Base-by-base conservation (phyloP, 2,888 invertebrate genomes). In the Dicyrtoma fusca region DNA sequence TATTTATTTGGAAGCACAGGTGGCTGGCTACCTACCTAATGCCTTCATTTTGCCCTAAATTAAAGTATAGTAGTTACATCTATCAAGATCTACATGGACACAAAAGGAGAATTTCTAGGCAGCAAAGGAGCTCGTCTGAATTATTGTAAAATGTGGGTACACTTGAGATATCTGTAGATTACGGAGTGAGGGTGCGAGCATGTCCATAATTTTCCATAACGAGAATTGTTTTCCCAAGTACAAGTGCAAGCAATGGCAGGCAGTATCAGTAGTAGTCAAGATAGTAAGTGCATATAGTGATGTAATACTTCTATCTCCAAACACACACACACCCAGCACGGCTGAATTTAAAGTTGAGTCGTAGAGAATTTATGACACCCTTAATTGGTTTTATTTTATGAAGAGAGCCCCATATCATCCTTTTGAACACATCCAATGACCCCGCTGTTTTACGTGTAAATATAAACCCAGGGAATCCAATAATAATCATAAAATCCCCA, bases 341-440 rank as follows among this genome's bases (percentile, higher is more conserved):
- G 34, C 25, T 57, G 65, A 71, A 61, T 65, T 65, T 57, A 65
- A 71, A 71, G 47, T 71, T 71, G 65, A 65, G 59, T 66, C 66
- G 34, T 57, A 59, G 57, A 59, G 49, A 63, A 71, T 71, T 71
- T 71, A 71, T 71, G 65, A 71, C 59, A 51, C 49, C 59, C 71
- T 51, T 71, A 71, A 71, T 71, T 71, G 71, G 71, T 66, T 71
- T 71, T 71, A 71, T 65, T 71, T 71, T 71, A 71, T 65, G 57
- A 55, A 57, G 19, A 34, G 42, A 13, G 14, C 51, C 34, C 11
- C 49, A 17, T 17, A 17, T 17, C 49, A 3, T 17, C 11, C 11
- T 11, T 13, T 49, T 13, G n/a, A 59, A 59, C 25, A 1, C 3
- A 13, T 59, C 25, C 59, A 59, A 10, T 34, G 59, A 26, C 59